Percentiles rank a stretch among this genome's conserved stretches.
These are phyloP conservation scores for Gymnocypris eckloni DNA, from an alignment of 2,797 vertebrate genomes.

Conservation along the genomic window DNA sequence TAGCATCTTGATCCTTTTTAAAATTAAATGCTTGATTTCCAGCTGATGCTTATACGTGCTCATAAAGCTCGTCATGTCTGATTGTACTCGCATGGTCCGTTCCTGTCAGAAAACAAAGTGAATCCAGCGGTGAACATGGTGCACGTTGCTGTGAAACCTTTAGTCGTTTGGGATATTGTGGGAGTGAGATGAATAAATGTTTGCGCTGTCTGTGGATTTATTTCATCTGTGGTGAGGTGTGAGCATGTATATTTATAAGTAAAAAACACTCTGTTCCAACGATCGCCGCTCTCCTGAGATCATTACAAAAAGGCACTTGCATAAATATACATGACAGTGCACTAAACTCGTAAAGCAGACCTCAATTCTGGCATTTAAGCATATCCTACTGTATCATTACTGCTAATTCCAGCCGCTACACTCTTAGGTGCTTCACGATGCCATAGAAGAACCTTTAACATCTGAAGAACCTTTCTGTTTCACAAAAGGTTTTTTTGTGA, in stretches of 20 bases:
- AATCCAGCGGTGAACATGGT: neutral
- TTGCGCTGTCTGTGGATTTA: neutral
- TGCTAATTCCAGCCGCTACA: neutral
- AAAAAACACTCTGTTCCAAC: neutral
- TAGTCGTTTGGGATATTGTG: neutral
- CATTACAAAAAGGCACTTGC: slow-evolving; percentile 57
- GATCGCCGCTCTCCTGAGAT: slow-evolving; percentile 28
- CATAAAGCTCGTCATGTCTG: neutral
- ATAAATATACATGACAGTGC: slow-evolving; percentile 19
- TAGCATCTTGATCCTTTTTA: neutral
- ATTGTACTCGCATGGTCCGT: slow-evolving; percentile 19
- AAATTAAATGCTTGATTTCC: neutral
- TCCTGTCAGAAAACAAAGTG: slow-evolving; percentile 1
- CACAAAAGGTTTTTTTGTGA: too few relatives aligned
- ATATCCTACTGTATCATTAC: neutral
- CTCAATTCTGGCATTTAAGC: neutral
- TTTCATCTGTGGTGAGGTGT: neutral
- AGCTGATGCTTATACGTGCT: neutral
- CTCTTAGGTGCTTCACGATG: too few relatives aligned
- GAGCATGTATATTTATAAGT: slow-evolving; percentile 25
- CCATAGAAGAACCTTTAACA: too few relatives aligned
- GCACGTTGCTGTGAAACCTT: neutral
- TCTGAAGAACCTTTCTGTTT: too few relatives aligned
- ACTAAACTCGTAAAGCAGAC: neutral
- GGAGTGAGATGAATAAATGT: neutral